Evolutionary conservation across 2,888 invertebrate species (phyloP).

Genomic region (Thumatha senex): DNA sequence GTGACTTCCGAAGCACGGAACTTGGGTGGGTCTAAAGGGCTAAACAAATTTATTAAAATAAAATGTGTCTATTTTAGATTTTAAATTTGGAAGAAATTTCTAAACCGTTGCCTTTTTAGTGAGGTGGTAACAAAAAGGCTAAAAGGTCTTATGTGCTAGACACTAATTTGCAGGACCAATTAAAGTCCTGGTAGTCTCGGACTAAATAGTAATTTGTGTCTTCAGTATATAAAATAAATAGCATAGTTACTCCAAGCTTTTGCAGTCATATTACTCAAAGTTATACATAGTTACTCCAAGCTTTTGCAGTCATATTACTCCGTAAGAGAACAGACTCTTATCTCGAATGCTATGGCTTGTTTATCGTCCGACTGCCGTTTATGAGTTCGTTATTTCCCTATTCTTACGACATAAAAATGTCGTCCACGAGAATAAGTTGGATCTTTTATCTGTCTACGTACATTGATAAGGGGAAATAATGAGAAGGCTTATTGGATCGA

Average conservation of each 20-base stretch:
- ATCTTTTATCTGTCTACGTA: conserved; percentile 70
- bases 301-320: conserved; percentile 56
- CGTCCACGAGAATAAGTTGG: conserved; percentile 71
- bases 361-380: conserved; percentile 76
- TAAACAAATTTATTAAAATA: too few species aligned
- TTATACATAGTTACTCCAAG: conserved; percentile 47
- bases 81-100: too few species aligned
- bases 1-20: too few species aligned
- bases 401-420: conserved; percentile 79
- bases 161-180: too few species aligned
- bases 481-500: conserved; percentile 69
- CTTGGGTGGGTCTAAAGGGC: too few species aligned
- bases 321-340: conserved; percentile 59
- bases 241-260: conserved; percentile 28
- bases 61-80: too few species aligned
- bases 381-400: conserved; percentile 80
- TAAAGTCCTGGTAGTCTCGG: too few species aligned
- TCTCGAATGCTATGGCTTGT: conserved; percentile 71
- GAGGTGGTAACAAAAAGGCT: too few species aligned
- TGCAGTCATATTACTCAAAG: conserved; percentile 54
- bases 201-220: too few species aligned
- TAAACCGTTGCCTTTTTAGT: too few species aligned
- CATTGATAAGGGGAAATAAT: conserved; percentile 77
- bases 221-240: too few species aligned
- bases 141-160: too few species aligned